phyloP scores from a whole-genome alignment of 2,888 invertebrate genomes.

The Eupithecia pulchellata region DNA sequence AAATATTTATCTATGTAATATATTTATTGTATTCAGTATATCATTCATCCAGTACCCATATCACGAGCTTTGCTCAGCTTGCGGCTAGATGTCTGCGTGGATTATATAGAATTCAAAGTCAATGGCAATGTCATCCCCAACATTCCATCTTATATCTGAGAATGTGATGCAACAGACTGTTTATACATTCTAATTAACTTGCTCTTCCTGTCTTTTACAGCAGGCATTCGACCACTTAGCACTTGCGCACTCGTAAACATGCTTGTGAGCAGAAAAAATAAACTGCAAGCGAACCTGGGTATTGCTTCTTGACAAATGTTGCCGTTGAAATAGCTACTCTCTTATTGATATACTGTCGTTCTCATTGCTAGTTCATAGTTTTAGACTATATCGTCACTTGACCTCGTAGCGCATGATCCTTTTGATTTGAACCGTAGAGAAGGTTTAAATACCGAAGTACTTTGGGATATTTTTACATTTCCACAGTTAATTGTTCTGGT shows the following conservation, averaged over 20 bases:
- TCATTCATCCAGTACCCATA: too few relatives aligned
- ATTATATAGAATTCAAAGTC: neutral
- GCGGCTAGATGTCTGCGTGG: too few relatives aligned
- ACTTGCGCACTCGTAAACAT: conserved; percentile 47
- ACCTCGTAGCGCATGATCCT: too few relatives aligned
- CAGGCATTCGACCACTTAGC: conserved; percentile 50
- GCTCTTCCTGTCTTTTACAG: conserved; percentile 62
- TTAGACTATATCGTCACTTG: too few relatives aligned
- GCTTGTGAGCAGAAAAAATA: conserved; percentile 18
- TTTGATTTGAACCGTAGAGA: too few relatives aligned
- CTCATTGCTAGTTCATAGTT: too few relatives aligned
- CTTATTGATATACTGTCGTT: neutral
- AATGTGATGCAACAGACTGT: conserved; percentile 59
- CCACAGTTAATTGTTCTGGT: neutral
- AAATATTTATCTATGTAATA: too few relatives aligned
- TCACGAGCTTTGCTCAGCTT: too few relatives aligned
- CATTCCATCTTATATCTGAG: conserved; percentile 11
- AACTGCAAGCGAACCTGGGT: conserved; percentile 1
- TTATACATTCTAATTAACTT: conserved; percentile 69
- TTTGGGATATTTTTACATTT: too few relatives aligned
- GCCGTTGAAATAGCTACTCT: neutral
- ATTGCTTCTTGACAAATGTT: conserved; percentile 5
- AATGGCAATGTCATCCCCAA: conserved; percentile 5
- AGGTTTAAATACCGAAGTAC: too few relatives aligned
- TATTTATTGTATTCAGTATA: too few relatives aligned